Evolutionary conservation across 2,113 vertebrate genomes (phyloP), one percentile per base, ranked within the genome.

Genomic region (Ameiurus melas): DNA sequence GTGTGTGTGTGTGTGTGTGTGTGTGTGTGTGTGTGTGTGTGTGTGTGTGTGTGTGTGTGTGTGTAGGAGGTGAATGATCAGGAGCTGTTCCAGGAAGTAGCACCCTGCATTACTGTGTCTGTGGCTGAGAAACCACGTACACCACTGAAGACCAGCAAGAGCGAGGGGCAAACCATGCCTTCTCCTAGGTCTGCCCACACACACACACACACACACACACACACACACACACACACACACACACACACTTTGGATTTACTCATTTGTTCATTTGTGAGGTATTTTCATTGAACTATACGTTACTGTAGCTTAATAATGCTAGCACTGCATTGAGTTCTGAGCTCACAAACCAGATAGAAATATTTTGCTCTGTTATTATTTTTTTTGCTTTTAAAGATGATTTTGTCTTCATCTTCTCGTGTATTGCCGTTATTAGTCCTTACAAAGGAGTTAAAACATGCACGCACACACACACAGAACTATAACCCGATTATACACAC

Each of bases 101-200:
- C 94, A 20, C 94, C 96, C 10, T 93, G 93, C 89, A 96, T 96
- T 89, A 96, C 92, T 0, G 96, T 97, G 85, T 97, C 97, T 0
- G 95, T 96, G 85, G 95, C 96, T 7, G 97, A 98, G 88, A 98
- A 97, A 94, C 94, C 96, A 82, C 96, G 96, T 84, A 97, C 97
- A 0, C 97, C 97, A 36, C 90, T 97, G 94, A 97, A 97, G 93
- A 96, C 90, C 89, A 95, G 94, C 92, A 97, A 95, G 91, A 94
- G 91, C 16, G 97, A 97, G 57, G 92, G 90, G 3, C 97, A 97
- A 90, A 92, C 95, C 86, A 93, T 95, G 43, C 93, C 96, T 1
- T 97, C 97, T 0, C 96, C 97, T 71, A 95, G 97, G 97, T 97
- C 89, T 73, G 87, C 4, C 83, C 30, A 60, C 22, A 39, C n/a